Base-by-base conservation (phyloP, 2,888 invertebrate genomes). In the Heterodera filipjevi region DNA sequence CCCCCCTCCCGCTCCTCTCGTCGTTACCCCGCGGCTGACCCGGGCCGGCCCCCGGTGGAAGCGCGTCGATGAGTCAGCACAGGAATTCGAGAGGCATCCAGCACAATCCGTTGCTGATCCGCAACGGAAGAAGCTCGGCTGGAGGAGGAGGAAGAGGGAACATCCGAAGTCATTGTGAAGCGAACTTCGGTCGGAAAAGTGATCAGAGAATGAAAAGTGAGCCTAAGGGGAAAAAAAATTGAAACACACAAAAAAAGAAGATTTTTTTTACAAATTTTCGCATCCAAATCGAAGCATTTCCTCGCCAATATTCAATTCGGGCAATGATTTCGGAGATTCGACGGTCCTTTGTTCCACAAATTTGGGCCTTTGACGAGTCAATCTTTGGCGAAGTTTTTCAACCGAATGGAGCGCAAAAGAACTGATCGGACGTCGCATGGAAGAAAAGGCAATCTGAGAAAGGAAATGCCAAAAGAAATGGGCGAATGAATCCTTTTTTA, bases 251-350 rank as follows among this genome's bases (percentile, higher is more conserved):
- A n/a, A n/a, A n/a, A n/a, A n/a, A n/a, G n/a, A n/a, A 12, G 5
- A 14, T n/a, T 22, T 16, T 12, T 35, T 35, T 33, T 35, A 68
- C 0, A 87, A 82, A 77, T 87, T 87, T 79, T 87, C 87, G 14
- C 86, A 85, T 49, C 86, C 84, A 79, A 86, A 88, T 3, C 87
- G 84, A 66, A 86, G 80, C 30, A 85, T 84, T 66, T 86, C 86
- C 66, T 86, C 86, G 8, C 82, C 84, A 27, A 87, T 80, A 16
- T 82, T 76, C 66, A 44, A 39, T 16, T 59, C 32, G 14, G 78
- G 76, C 30, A 72, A 27, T n/a, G 78, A 27, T 16, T 22, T 32
- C 19, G 30, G 33, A 10, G 71, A 32, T 8, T 46, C 33, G 44
- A 44, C 33, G 22, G 10, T 10, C 8, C 27, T n/a, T 12, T 59